A percentile compares a stretch with the other conserved stretches of the same genome.
Evolutionary conservation across 2,113 vertebrate genomes (phyloP).

Genomic region (Accipiter virgatus): DNA sequence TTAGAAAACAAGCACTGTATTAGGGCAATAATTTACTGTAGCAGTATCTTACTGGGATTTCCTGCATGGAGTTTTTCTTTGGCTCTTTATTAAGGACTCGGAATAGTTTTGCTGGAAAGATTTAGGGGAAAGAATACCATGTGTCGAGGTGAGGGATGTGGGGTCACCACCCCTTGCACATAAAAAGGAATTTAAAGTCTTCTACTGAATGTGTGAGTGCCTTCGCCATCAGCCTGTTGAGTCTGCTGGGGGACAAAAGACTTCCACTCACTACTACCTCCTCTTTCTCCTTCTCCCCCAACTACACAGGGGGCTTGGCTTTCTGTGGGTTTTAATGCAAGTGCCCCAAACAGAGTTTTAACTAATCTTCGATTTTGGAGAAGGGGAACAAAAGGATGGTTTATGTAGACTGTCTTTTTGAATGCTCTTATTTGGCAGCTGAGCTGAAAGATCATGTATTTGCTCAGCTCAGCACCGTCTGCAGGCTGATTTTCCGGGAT

Average conservation of each 20-base stretch:
- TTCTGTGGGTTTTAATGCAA: not conserved
- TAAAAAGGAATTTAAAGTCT: not conserved
- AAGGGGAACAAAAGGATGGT: not conserved
- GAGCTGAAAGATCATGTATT: not conserved
- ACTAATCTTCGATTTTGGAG: not conserved
- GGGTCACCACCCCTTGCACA: not conserved
- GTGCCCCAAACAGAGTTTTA: not conserved
- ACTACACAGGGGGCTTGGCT: not conserved
- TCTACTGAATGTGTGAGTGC: not conserved
- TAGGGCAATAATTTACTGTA: not conserved
- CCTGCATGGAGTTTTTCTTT: not conserved
- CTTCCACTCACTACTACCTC: not conserved
- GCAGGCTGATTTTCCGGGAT: not conserved
- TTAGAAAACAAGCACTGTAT: not conserved
- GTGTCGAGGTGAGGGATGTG: rapidly evolving
- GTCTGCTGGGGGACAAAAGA: not conserved
- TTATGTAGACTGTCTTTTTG: not conserved
- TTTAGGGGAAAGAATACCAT: not conserved
- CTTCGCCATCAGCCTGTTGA: not conserved
- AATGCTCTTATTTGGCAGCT: not conserved
- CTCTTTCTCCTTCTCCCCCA: not conserved
- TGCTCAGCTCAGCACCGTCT: not conserved
- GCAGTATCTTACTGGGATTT: not conserved
- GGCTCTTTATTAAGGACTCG: not conserved
- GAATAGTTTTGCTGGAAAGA: not conserved